A percentile compares a stretch with the other conserved stretches of the same genome.
phyloP scores from a whole-genome alignment of 1,140 invertebrate genomes.

The Temnothorax curvispinosus region DNA sequence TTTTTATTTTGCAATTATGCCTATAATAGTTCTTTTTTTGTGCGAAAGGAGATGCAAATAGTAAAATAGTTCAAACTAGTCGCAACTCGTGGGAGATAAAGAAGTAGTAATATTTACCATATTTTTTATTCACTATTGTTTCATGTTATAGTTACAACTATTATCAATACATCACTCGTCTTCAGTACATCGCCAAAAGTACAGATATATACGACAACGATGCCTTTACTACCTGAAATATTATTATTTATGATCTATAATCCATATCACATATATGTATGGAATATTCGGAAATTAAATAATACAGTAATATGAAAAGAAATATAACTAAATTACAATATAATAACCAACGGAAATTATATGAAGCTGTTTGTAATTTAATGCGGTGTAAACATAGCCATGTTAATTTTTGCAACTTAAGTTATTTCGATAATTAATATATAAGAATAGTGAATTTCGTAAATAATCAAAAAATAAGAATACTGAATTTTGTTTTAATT shows the following conservation, averaged over 20 bases:
- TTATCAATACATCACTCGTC: not conserved
- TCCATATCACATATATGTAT: not conserved
- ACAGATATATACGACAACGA: slow-evolving; percentile 61
- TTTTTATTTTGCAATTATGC: not conserved
- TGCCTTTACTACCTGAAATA: slow-evolving; percentile 58
- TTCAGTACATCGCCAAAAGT: slow-evolving; percentile 51
- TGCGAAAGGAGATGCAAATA: not conserved
- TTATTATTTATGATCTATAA: not conserved
- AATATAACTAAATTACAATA: not conserved
- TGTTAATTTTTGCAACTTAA: not conserved
- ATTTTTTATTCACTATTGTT: not conserved
- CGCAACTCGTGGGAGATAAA: no score
- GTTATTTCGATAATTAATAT: not conserved
- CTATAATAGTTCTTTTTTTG: not conserved
- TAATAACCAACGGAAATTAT: not conserved
- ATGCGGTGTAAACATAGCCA: not conserved
- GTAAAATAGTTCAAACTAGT: not conserved
- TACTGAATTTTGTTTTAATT: not conserved
- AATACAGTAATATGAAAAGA: not conserved
- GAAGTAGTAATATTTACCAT: not conserved
- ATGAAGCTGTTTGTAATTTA: not conserved
- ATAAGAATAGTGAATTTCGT: not conserved
- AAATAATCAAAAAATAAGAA: not conserved
- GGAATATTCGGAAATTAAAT: not conserved
- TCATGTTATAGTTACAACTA: not conserved